Conservation (phyloP, 2,113 vertebrate genomes). For the Dicrurus megarhynchus region DNA sequence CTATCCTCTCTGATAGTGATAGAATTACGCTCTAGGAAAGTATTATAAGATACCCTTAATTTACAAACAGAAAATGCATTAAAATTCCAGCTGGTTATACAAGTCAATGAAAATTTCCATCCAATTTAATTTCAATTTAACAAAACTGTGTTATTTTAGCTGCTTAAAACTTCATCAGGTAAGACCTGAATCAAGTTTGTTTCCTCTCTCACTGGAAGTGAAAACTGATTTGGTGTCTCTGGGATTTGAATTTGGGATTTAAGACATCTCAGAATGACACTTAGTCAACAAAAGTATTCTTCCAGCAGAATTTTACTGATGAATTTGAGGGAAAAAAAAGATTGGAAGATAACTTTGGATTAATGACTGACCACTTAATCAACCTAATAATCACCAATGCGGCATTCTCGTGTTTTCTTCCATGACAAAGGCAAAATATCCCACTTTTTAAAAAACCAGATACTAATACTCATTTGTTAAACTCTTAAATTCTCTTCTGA, state of each 20-base stretch:
- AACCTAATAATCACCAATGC: neutral
- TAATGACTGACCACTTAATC: neutral
- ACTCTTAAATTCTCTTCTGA: neutral
- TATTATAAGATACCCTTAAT: neutral
- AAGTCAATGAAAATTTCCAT: neutral
- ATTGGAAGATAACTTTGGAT: neutral
- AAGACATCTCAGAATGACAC: neutral
- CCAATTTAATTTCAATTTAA: neutral
- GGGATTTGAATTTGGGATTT: neutral
- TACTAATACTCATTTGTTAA: neutral
- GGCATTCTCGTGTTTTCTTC: accelerated
- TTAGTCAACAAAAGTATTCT: neutral
- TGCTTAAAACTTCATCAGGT: neutral
- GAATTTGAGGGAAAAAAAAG: neutral
- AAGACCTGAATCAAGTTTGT: neutral
- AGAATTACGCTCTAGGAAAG: neutral
- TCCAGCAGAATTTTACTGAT: neutral
- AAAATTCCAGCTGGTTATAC: neutral
- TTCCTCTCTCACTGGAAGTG: neutral
- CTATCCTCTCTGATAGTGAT: neutral
- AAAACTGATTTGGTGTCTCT: neutral
- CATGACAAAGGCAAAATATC: neutral
- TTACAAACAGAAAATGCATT: neutral
- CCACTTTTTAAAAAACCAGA: neutral
- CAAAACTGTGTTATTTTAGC: neutral